Evolutionary conservation across 2,888 invertebrate genomes (phyloP), one percentile per base, ranked within the genome.

Genomic region (Mongoloraphidia duomilia): DNA sequence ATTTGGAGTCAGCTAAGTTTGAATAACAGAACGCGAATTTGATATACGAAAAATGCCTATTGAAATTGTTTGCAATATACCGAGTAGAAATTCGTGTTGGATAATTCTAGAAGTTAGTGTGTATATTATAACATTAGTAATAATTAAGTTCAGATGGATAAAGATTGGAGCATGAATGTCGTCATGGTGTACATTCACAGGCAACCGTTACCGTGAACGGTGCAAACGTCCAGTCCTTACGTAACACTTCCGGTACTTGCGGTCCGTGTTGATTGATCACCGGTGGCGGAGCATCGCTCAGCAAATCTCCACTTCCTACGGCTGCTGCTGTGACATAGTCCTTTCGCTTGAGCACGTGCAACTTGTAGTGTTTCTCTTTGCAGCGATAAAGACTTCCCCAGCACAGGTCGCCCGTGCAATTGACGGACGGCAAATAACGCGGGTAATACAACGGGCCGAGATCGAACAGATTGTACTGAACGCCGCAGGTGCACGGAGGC

Each of bases 171-270:
- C 5, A 26, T 26, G 26, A 26, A 26, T 6, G 26, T 26, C 26
- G 36, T 44, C 54, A 58, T 34, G 54, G 57, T n/a, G 52, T 50
- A 56, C 70, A 70, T 51, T 64, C 60, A 52, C 71, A 71, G n/a
- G 64, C 65, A 3, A 68, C 66, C 2, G 62, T 61, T 8, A 68
- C 61, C 8, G 55, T 55, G 9, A 64, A 51, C 3, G 53, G 52
- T 55, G 64, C 65, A 8, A 63, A 56, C 6, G 58, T 57, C 67
- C 68, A 70, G 12, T 55, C 51, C 35, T 62, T 60, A 43, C 59
- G 58, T 8, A 69, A 53, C n/a, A 53, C 55, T 41, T 61, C 61
- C 5, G 67, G 65, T 11, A 64, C 53, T 8, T 51, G 45, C 8
- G 51, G 45, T 1, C 55, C 52, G 14, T 48, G 46, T n/a, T 46